Base-by-base conservation (phyloP, 2,888 invertebrate species). In the Molorchus minor region DNA sequence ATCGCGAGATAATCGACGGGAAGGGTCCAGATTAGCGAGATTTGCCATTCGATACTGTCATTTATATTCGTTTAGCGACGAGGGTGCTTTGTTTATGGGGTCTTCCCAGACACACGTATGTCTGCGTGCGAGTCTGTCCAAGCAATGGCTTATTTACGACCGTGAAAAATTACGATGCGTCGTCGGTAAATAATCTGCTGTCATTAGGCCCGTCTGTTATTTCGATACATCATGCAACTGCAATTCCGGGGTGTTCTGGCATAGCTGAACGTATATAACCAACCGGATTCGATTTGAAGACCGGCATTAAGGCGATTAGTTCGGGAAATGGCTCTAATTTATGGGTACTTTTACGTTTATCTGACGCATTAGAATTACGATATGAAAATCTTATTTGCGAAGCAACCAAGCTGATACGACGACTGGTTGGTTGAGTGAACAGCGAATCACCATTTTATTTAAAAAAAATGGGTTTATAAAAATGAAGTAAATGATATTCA, bases 1-100 rank as follows among this genome's bases (percentile, higher is more conserved):
- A 78, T 78, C 76, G 77, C 69, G 65, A 68, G 75, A 77, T 77
- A 77, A 77, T 77, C 75, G 72, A 16, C 64, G 60, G 44, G 70
- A 74, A 75, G 77, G 72, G 73, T 68, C 75, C 74, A 75, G 78
- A 79, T 79, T 79, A 78, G 79, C 76, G 69, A 75, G 78, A 79
- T 79, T 79, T 76, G 73, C 74, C 75, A 77, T 78, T 77, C 77
- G 77, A 78, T 77, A 77, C 75, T 75, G 76, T 78, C 79, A 77
- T 79, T 78, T 78, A 79, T 78, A 76, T 78, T 78, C 78, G 78
- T 79, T 79, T 78, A 77, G 74, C 58, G 56, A 46, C 55, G 64
- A 65, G 67, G 70, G 71, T 55, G 65, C 57, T 67, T 70, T 71
- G 70, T 71, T 71, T 70, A 68, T 63, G 65, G 64, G 58, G 35